Evolutionary conservation across 2,888 invertebrate genomes (phyloP).

Genomic region (Chouioia cunea): DNA sequence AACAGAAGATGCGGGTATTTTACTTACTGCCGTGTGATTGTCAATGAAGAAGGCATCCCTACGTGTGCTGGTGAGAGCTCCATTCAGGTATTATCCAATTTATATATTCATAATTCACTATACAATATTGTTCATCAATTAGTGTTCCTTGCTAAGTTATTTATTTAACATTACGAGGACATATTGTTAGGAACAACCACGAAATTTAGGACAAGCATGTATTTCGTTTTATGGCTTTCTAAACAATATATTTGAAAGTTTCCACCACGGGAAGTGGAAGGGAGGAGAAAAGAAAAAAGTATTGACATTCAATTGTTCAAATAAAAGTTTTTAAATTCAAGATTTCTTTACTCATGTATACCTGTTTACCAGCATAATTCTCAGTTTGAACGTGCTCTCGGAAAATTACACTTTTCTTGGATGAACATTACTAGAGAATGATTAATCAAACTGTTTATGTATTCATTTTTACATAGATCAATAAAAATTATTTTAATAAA

Average conservation of each 20-base stretch:
- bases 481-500: constrained; percentile 42
- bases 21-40: constrained; percentile 68
- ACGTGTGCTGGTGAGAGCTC: constrained; percentile 68
- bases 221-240: constrained; percentile 42
- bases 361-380: constrained; percentile 37
- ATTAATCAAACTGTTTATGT: constrained; percentile 31
- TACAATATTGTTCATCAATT: constrained; percentile 63
- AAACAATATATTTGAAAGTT: constrained; percentile 35
- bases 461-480: constrained; percentile 24
- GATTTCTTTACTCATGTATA: constrained; percentile 14
- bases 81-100: constrained; percentile 74
- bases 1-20: constrained; percentile 68
- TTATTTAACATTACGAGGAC: constrained; percentile 49
- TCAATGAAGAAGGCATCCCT: constrained; percentile 68
- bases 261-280: constrained; percentile 35
- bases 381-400: constrained; percentile 6
- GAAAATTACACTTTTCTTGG: constrained; percentile 20
- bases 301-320: constrained; percentile 34
- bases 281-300: constrained; percentile 45
- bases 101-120: constrained; percentile 71
- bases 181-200: constrained; percentile 46
- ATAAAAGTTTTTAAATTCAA: constrained; percentile 31
- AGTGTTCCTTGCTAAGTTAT: constrained; percentile 63
- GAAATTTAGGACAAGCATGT: constrained; percentile 47
- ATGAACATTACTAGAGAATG: constrained; percentile 22